Evolutionary conservation across 2,797 vertebrate species (phyloP), one percentile per base, ranked within the genome.

Genomic region (Mus minutoides): DNA sequence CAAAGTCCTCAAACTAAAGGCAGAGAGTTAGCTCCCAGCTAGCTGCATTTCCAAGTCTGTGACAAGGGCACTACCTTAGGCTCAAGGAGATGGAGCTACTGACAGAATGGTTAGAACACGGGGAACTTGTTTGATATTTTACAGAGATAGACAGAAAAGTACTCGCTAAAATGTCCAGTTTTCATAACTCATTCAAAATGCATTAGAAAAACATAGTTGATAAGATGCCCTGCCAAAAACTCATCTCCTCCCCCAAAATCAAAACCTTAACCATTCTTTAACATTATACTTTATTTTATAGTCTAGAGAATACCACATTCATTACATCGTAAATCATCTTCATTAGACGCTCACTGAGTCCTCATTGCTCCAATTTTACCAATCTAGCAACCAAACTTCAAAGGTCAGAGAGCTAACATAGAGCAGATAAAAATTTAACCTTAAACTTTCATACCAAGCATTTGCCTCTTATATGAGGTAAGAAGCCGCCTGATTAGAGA

Each of bases 361-460:
- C 13, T 22, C 85, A 88, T 26, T 34, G 29, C 22, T 54, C 54
- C 56, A 82, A 34, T 62, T 97, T 93, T 75, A 92, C 34, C 69
- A 92, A 95, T 49, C n/a, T 17, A 73, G 31, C 87, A 90, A 75
- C 4, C 40, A 76, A 54, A 88, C 46, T 43, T 94, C 19, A 91
- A 85, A 82, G 43, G 83, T 90, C 58, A 52, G 10, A 52, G 34
- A 54, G 22, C 26, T 89, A 88, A 95, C 29, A 88, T 6, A 8
- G 29, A 84, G n/a, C 64, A 64, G 13, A 90, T n/a, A 69, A 94
- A 97, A 96, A 77, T 37, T 3, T n/a, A 93, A 49, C 60, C 52
- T 40, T 67, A 31, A 13, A 49, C 7, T 46, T 37, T 49, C 40
- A 94, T 58, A 80, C 43, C 6, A 22, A 94, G 62, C 92, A 87